Percentiles rank a stretch among this genome's conserved stretches.
Conservation (phyloP, 2,888 invertebrate species). For the Pteria penguin region DNA sequence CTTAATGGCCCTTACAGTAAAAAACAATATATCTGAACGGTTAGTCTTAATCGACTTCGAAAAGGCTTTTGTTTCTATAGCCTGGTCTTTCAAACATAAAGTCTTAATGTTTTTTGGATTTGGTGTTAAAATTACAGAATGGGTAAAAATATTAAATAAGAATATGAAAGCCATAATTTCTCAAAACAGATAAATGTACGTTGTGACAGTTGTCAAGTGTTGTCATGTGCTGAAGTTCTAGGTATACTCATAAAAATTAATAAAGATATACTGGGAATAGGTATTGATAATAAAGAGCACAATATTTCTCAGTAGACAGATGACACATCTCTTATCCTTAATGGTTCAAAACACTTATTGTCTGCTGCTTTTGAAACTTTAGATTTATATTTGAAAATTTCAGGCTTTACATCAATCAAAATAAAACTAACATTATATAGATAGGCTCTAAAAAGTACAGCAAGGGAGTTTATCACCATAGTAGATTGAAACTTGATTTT, state of each 20-base stretch:
- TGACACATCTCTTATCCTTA: conserved; percentile 6
- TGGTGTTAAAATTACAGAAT: too few species aligned
- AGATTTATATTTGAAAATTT: neutral
- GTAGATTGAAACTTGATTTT: too few species aligned
- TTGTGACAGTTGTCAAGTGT: neutral
- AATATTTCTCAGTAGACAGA: conserved; percentile 10
- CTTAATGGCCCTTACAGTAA: conserved; percentile 8
- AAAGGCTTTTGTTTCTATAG: conserved; percentile 7
- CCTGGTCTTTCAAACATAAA: conserved; percentile 18
- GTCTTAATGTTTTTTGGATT: conserved; percentile 17
- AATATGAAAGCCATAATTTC: neutral
- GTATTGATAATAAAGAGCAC: conserved; percentile 5
- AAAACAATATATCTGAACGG: neutral
- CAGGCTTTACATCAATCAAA: too few species aligned
- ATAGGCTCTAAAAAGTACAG: too few species aligned
- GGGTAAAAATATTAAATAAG: neutral
- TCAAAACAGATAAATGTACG: neutral
- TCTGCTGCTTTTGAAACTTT: neutral
- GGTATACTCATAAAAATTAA: too few species aligned
- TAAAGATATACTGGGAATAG: conserved; percentile 12
- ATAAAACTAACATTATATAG: too few species aligned
- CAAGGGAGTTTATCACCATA: too few species aligned
- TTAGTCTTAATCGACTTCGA: conserved; percentile 4
- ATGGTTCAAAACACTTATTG: neutral
- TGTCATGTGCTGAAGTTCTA: too few species aligned